A percentile compares a stretch with the other conserved stretches of the same genome.
These are phyloP conservation scores for Lordiphosa stackelbergi DNA, from an alignment of 1,140 invertebrate genomes.

Conservation along the genomic window DNA sequence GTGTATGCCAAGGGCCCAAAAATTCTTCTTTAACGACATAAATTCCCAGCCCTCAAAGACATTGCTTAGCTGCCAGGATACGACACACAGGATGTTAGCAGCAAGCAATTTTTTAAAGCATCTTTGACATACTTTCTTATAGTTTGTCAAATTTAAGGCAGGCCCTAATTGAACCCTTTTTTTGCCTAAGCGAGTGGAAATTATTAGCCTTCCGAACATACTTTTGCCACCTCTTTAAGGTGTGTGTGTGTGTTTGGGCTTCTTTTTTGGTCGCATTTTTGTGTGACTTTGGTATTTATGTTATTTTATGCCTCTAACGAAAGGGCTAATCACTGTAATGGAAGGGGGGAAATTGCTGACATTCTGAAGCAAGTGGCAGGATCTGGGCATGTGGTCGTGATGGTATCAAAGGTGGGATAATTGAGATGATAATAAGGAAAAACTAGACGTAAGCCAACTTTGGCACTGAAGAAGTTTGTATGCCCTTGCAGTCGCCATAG, in stretches of 20 bases:
- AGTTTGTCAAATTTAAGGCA: constrained; percentile 7
- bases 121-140: constrained; percentile 9
- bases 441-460: too few relatives aligned
- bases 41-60: constrained; percentile 26
- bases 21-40: constrained; percentile 8
- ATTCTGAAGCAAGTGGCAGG: constrained; percentile 1
- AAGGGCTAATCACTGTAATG: constrained; percentile 11
- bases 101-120: constrained; percentile 6
- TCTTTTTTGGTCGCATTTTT: constrained; percentile 11
- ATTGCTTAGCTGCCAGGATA: constrained; percentile 31
- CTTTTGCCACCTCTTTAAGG: constrained; percentile 7
- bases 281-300: constrained; percentile 13
- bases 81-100: background rate
- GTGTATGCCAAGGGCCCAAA: background rate
- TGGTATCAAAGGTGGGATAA: too few relatives aligned
- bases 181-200: constrained; percentile 7
- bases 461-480: too few relatives aligned
- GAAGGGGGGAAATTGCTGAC: constrained; percentile 5
- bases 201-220: constrained; percentile 3
- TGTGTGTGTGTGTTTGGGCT: background rate
- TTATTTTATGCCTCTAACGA: constrained; percentile 9
- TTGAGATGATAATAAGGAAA: too few relatives aligned
- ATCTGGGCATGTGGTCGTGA: background rate
- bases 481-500: too few relatives aligned
- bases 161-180: constrained; percentile 1